These are phyloP conservation scores for Drosophila koepferae DNA, from an alignment of 2,888 invertebrate genomes.

Conservation along the genomic window DNA sequence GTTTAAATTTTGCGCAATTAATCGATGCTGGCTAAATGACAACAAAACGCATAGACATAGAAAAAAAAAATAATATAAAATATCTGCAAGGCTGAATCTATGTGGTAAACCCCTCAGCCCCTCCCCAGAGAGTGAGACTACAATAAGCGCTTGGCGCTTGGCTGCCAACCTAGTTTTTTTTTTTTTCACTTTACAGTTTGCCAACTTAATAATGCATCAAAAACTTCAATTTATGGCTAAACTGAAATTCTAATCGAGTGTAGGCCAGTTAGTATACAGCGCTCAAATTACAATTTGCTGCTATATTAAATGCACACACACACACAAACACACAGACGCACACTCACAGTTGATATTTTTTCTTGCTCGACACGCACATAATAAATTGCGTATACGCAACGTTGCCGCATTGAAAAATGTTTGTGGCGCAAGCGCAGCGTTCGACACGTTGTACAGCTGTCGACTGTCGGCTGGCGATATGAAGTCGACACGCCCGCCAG, in stretches of 20 bases:
- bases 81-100: constrained; percentile 4
- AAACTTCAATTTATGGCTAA: constrained; percentile 67
- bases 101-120: too few relatives aligned
- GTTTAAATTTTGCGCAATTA: constrained; percentile 67
- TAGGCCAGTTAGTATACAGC: constrained; percentile 44
- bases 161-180: constrained; percentile 64
- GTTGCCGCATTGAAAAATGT: constrained; percentile 66
- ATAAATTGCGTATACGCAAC: constrained; percentile 80
- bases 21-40: constrained; percentile 48
- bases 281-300: constrained; percentile 69
- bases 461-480: constrained; percentile 25
- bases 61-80: constrained; percentile 5
- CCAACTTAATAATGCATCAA: constrained; percentile 60
- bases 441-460: constrained; percentile 70
- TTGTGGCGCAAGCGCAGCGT: constrained; percentile 78
- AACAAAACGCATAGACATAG: constrained; percentile 51
- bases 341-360: constrained; percentile 8
- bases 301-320: constrained; percentile 58
- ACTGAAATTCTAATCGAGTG: constrained; percentile 71
- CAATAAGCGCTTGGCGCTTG: constrained; percentile 33
- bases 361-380: constrained; percentile 59
- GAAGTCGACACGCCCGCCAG: neutral
- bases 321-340: constrained; percentile 13
- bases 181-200: constrained; percentile 7
- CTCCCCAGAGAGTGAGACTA: constrained; percentile 5